Evolutionary conservation across 35 echinoderm and acorn worm genomes (phyloP).

Genomic region (Chiridota heheva): DNA sequence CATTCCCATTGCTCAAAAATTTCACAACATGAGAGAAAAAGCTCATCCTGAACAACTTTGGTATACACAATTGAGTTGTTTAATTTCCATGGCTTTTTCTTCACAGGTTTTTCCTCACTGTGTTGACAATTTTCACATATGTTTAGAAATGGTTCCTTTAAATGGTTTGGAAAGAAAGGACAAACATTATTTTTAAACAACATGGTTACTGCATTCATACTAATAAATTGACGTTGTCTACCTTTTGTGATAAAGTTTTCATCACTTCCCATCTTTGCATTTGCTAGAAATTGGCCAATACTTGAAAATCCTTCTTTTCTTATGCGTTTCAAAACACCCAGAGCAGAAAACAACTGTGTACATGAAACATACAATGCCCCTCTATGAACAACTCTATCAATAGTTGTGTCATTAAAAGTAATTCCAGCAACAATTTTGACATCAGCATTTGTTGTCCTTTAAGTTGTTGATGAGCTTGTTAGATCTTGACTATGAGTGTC

Average conservation of each 20-base stretch:
- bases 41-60: not conserved
- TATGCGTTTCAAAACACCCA: too few relatives aligned
- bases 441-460: too few relatives aligned
- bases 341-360: not conserved
- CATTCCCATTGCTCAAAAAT: constrained; percentile 2
- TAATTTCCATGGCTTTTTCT: not conserved
- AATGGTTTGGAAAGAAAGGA: not conserved
- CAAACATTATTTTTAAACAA: not conserved
- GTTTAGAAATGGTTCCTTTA: not conserved
- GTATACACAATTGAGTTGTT: not conserved
- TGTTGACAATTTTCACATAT: not conserved
- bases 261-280: not conserved
- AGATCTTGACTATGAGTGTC: too few relatives aligned
- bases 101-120: not conserved
- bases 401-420: not conserved
- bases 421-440: too few relatives aligned
- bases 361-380: not conserved
- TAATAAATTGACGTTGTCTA: not conserved
- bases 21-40: constrained; percentile 6
- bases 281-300: too few relatives aligned
- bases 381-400: not conserved
- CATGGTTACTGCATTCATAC: not conserved
- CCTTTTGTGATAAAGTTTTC: not conserved
- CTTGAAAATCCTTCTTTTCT: too few relatives aligned
- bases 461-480: too few relatives aligned